Conservation (phyloP, 2,888 invertebrate genomes). For the Parelbella ahira region DNA sequence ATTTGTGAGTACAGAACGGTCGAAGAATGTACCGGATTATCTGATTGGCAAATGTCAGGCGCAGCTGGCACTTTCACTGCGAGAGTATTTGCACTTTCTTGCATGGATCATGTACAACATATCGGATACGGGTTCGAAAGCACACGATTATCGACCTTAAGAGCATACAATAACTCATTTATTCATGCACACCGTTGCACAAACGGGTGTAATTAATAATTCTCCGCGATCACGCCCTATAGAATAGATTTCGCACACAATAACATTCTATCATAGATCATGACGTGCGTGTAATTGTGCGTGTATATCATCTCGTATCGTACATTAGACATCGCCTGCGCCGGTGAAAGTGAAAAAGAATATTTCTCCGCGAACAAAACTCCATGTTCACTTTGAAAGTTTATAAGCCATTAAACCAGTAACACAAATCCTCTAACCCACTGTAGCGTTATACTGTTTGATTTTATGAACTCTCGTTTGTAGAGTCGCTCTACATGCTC, state of each 20-base stretch:
- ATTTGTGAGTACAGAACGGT: conserved; percentile 1
- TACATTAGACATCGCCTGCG: conserved; percentile 7
- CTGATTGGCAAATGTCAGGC: conserved; percentile 12
- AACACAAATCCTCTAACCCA: conserved; percentile 18
- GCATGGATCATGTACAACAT: not conserved
- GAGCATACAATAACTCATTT: not conserved
- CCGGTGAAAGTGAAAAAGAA: conserved; percentile 23
- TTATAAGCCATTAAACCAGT: conserved; percentile 22
- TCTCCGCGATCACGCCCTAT: not conserved
- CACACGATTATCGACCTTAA: conserved; percentile 1
- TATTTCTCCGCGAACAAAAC: conserved; percentile 14
- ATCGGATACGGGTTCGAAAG: not conserved
- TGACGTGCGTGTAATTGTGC: conserved; percentile 1
- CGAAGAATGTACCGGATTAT: conserved; percentile 8
- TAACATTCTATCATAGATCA: conserved; percentile 6
- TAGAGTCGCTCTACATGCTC: no score
- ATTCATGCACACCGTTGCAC: not conserved
- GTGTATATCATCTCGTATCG: conserved; percentile 9
- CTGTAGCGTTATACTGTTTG: conserved; percentile 1
- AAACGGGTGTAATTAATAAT: conserved; percentile 5
- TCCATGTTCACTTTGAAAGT: conserved; percentile 23
- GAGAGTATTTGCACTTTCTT: conserved; percentile 14
- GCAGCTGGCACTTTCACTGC: conserved; percentile 22
- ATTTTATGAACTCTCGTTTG: not conserved
- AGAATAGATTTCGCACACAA: not conserved